Evolutionary conservation across 2,888 invertebrate species (phyloP), one percentile per base, ranked within the genome.

Genomic region (Cheilosia variabilis): DNA sequence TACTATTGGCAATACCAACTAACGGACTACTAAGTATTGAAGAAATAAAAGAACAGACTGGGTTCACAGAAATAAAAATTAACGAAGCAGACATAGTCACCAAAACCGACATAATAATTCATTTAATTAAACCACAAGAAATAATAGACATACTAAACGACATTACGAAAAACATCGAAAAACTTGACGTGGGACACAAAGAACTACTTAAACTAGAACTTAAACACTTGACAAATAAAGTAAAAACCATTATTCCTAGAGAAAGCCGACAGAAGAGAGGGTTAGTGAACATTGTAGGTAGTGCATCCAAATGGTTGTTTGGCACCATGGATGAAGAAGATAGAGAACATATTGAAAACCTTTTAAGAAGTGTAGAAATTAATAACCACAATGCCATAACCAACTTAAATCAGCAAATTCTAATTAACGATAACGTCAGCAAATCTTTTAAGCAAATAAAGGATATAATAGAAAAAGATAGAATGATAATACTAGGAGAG

Each of bases 361-460:
- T 50, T 58, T 34, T 58, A 7, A 58, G 5, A 37, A 34, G 37
- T 22, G 10, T 71, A 37, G 69, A 71, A 58, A 58, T 50, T 37
- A 71, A 71, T 50, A 71, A 71, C 13, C 69, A 58, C 13, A 71
- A 71, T 58, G 57, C 34, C 37, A 58, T 24, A 2, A 24, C 24
- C 24, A 24, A n/a, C 3, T 2, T 24, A 2, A 24, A 24, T 2
- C 24, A 24, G 37, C 60, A 71, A 50, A 47, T 24, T n/a, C 0
- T 58, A 37, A 71, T 52, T n/a, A 71, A 71, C n/a, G 50, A 50
- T 37, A 15, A 69, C 45, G 24, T 69, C n/a, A n/a, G n/a, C n/a
- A n/a, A n/a, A n/a, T 57, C 45, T n/a, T 13, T n/a, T n/a, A n/a
- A n/a, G n/a, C n/a, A n/a, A n/a, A n/a, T n/a, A n/a, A n/a, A n/a